Base-by-base conservation (phyloP, 2,797 vertebrate genomes). In the Gambusia yucatana region DNA sequence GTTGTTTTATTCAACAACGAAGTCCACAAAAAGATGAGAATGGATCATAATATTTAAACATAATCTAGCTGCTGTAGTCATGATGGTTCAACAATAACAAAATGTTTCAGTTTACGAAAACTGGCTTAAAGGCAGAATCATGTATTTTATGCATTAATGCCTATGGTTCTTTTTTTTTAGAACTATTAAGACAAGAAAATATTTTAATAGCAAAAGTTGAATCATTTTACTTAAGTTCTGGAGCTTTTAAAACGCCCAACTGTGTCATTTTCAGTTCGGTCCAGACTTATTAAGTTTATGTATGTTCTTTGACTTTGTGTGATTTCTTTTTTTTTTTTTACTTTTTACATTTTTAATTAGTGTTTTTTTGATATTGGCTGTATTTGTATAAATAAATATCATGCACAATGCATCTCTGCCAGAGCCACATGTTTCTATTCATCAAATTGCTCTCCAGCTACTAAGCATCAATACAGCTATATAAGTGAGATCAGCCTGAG, bases 381-480 rank as follows among this genome's bases (percentile, higher is more conserved):
- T 44, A 47, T 61, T 59, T 72, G 61, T 57, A n/a, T 63, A 16
- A n/a, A 39, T 10, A 46, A 71, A 39, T 22, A 46, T 41, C 17
- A 3, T 14, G 55, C 43, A 28, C 22, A 8, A n/a, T 55, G 30
- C 16, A 33, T 46, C 44, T 78, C 33, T 17, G 52, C 63, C n/a
- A 11, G 6, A 9, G 28, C 43, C 20, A 10, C 41, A 50, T 72
- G 11, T 50, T n/a, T 50, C 43, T 48, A 2, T n/a, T 33, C n/a
- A 61, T 59, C 25, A 55, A 67, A 76, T 59, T 9, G 46, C 77
- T 57, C 77, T 6, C n/a, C 74, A 79, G 59, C 71, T 39, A 33
- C 50, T 85, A 74, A 61, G 73, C 63, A 73, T 81, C 77, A 83
- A 33, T 76, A 73, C 11, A 33, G 61, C 73, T 72, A 44, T 28